Evolutionary conservation across 2,797 vertebrate genomes (phyloP), one percentile per base, ranked within the genome.

Genomic region (Acrocephalus scirpaceus): DNA sequence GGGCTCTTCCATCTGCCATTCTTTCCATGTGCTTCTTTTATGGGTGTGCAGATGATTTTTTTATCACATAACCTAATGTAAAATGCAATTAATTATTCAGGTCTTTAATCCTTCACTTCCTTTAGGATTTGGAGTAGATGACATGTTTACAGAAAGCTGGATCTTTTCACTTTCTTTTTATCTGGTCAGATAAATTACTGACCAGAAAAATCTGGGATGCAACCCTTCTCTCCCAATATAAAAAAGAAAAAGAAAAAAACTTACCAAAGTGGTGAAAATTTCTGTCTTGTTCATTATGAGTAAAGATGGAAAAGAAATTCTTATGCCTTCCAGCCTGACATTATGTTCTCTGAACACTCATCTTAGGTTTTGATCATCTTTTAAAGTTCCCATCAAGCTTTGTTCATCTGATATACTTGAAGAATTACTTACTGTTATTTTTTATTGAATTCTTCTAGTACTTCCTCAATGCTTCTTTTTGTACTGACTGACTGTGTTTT

Each of bases 291-390:
- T 78, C 29, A 21, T 11, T 51, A 8, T 22, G 19, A 67, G 4
- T 30, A 23, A 86, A 58, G 7, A 62, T 34, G 22, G 36, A 86
- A 80, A 61, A 83, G 5, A 92, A 83, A 91, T 70, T 3, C 14
- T 74, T 38, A 38, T 15, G 30, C 3, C 23, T 67, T 73, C 64
- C 45, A 78, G 13, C 11, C 62, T 78, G 58, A 53, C 22, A 53
- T 67, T 92, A 71, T 56, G 25, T 85, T 85, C 30, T 77, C 30
- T 64, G 45, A 91, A 77, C 17, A 64, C 3, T 62, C 5, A 2
- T 70, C 38, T 87, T 26, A 36, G 26, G 34, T 87, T 95, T 87
- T 85, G 42, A 61, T 94, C 74, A 71, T 61, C 61, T 91, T 93
- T 51, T 77, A 60, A 87, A 81, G 6, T 78, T 71, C 12, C 26